Conservation (phyloP, 2,888 invertebrate genomes). For the Cryptophagus acutangulus region DNA sequence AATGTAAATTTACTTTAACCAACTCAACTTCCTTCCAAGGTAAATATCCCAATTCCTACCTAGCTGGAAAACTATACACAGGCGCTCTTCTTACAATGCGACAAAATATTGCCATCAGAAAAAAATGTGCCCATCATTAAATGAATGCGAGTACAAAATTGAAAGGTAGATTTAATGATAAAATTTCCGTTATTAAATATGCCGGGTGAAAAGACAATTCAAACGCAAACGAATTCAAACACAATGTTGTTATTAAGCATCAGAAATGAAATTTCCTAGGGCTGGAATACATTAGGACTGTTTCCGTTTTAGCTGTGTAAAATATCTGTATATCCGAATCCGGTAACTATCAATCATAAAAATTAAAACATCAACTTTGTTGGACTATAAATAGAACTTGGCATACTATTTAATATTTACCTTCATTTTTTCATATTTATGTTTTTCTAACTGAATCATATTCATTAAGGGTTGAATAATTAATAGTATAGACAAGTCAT, state of each 20-base stretch:
- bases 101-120: no score
- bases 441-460: not conserved
- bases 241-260: no score
- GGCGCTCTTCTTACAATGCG: not conserved
- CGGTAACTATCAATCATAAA: slow-evolving; percentile 30
- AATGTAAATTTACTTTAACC: slow-evolving; percentile 25
- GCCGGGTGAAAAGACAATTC: no score
- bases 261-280: slow-evolving; percentile 33
- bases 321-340: slow-evolving; percentile 30
- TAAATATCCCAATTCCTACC: not conserved
- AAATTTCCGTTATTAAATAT: no score
- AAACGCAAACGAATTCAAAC: no score
- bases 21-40: slow-evolving; percentile 1
- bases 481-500: not conserved
- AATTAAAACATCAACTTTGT: not conserved
- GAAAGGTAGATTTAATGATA: no score
- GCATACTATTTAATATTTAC: no score
- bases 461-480: not conserved
- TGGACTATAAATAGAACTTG: no score
- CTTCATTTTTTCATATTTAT: not conserved
- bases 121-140: no score
- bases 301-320: slow-evolving; percentile 27
- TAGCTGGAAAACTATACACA: not conserved
- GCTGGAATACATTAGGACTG: slow-evolving; percentile 31
- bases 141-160: no score